Base-by-base conservation (phyloP, 2,113 vertebrate species). In the Stegostoma tigrinum region DNA sequence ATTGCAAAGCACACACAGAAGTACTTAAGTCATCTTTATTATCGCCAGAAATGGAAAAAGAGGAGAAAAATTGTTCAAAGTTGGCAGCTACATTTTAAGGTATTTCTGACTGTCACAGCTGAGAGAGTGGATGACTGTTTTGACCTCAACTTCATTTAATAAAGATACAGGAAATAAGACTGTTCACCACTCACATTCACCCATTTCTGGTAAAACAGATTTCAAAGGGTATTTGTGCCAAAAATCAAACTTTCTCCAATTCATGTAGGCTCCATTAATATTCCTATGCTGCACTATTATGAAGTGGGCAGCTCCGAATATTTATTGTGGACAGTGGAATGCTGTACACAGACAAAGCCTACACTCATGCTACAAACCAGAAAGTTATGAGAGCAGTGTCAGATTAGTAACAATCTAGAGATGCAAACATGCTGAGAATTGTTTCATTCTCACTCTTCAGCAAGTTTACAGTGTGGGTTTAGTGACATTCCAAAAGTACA, bases 81-180 rank as follows among this genome's bases (percentile, higher is more conserved):
- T n/a, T 6, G 66, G 48, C 61, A 67, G 19, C 14, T 38, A 38
- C 42, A 27, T 3, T 89, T 89, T 55, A 23, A 55, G 30, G 55
- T 89, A 55, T 55, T 89, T 89, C 45, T 55, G 15, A 55, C 55
- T 55, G 86, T 48, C 48, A 42, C n/a, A 30, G 5, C 70, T 68
- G 66, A 94, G 66, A 94, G 27, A 68, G 70, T 72, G 19, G 23
- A 48, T 27, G 24, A 48, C 48, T 45, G 67, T 27, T 48, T 38
- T 42, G n/a, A 19, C 34, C 34, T 38, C 61, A 67, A 61, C 61
- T 38, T 93, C 24, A 67, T 38, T 34, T 19, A 21, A 21, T 66
- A 66, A 90, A 91, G 96, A 96, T 96, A 96, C 96, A 70, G 70
- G 67, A 89, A n/a, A 91, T 66, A 93, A 93, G 30, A 19, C 1